Evolutionary conservation across 2,113 vertebrate genomes (phyloP).

Genomic region (Lophura nycthemera): DNA sequence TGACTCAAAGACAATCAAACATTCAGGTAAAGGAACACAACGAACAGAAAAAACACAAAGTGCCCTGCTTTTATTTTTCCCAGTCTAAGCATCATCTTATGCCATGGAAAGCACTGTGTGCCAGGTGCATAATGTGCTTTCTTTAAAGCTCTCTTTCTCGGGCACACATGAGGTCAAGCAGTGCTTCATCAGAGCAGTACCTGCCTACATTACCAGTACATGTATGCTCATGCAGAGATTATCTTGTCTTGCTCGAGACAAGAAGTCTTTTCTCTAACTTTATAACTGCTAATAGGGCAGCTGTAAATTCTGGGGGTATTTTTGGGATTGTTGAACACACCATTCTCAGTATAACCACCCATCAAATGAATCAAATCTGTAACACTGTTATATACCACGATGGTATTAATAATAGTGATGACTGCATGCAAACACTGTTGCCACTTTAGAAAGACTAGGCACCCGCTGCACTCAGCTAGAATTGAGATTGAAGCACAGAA

Average conservation of each 20-base stretch:
- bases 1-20: neutral
- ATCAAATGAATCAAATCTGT: neutral
- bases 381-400: neutral
- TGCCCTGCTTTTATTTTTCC: neutral
- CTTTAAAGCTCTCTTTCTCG: neutral
- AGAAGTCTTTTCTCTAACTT: neutral
- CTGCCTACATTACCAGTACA: neutral
- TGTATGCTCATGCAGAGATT: neutral
- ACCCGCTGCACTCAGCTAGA: neutral
- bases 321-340: neutral
- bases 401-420: accelerated
- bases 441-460: neutral
- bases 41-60: accelerated
- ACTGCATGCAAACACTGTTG: accelerated
- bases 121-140: accelerated
- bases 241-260: neutral
- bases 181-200: neutral
- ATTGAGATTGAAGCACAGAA: neutral
- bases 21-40: too few species aligned
- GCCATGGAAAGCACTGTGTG: accelerated
- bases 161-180: neutral
- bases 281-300: neutral
- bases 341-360: neutral
- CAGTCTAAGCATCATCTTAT: neutral
- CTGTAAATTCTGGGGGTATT: neutral